phyloP scores from a whole-genome alignment of 2,797 vertebrate genomes.

The Trematomus bernacchii region DNA sequence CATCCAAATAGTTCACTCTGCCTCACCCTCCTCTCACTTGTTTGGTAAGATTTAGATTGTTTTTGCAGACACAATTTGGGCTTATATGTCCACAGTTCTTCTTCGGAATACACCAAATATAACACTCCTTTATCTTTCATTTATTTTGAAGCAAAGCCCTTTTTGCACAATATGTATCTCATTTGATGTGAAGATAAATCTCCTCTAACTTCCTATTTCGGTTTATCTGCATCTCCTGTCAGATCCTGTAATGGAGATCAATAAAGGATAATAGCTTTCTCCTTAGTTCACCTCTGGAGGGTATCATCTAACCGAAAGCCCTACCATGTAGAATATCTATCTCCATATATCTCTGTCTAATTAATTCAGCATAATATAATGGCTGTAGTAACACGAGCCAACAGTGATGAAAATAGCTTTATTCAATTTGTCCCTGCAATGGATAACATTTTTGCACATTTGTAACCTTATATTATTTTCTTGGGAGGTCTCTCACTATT shows the following conservation, averaged over 20 bases:
- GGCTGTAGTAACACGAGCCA: constrained; percentile 17
- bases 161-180: constrained; percentile 20
- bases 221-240: constrained; percentile 56
- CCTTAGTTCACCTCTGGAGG: constrained; percentile 41
- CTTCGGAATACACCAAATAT: constrained; percentile 23
- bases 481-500: neutral
- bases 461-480: neutral
- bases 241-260: constrained; percentile 53
- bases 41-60: constrained; percentile 44
- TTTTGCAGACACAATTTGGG: constrained; percentile 38
- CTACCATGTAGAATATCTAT: constrained; percentile 28
- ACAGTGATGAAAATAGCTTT: constrained; percentile 27
- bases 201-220: constrained; percentile 41
- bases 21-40: constrained; percentile 11
- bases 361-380: constrained; percentile 26
- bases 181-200: constrained; percentile 35
- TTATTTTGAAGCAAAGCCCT: neutral
- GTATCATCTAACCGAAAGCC: constrained; percentile 35
- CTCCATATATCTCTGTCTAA: constrained; percentile 27
- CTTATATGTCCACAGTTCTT: constrained; percentile 18
- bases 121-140: constrained; percentile 21
- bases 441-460: constrained; percentile 9
- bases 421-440: constrained; percentile 18
- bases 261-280: constrained; percentile 60
- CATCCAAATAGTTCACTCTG: constrained; percentile 41